A percentile compares a stretch with the other conserved stretches of the same genome.
These are phyloP conservation scores for Coccyzus lansbergi DNA, from an alignment of 2,797 vertebrate genomes.

Conservation along the genomic window DNA sequence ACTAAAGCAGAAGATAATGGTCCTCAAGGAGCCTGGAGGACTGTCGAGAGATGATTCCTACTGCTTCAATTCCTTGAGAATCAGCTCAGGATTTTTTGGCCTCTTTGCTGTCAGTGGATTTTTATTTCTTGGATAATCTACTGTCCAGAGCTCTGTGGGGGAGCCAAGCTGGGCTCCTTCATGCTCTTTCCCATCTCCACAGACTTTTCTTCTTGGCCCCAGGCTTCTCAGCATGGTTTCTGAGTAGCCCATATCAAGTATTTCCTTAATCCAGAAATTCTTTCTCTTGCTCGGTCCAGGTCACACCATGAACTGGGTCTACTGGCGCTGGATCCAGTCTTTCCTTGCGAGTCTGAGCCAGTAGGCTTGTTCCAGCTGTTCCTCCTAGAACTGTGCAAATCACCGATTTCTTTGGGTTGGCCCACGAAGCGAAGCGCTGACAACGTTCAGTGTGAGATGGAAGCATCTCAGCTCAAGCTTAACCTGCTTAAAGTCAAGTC, in stretches of 20 bases:
- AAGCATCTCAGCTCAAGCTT: not conserved
- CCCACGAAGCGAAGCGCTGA: not conserved
- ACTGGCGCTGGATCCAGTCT: not conserved
- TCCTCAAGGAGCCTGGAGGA: not conserved
- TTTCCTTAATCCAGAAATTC: not conserved
- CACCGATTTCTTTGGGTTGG: not conserved
- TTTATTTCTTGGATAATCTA: not conserved
- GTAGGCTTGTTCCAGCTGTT: not conserved
- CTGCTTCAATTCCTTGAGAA: not conserved
- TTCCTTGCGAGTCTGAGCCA: not conserved
- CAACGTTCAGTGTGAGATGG: not conserved
- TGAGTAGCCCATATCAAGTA: not conserved
- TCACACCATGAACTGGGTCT: not conserved
- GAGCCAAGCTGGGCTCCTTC: not conserved
- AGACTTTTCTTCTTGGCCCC: not conserved
- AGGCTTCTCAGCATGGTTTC: not conserved
- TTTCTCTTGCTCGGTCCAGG: not conserved
- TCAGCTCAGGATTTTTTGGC: not conserved
- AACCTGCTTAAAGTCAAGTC: not conserved
- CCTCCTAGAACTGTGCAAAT: not conserved
- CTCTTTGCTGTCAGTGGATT: not conserved
- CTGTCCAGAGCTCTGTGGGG: not conserved
- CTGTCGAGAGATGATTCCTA: not conserved
- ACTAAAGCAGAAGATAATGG: not conserved
- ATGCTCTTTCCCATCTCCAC: not conserved